Conservation (phyloP, 2,888 invertebrate species). For the Synanthedon tipuliformis region DNA sequence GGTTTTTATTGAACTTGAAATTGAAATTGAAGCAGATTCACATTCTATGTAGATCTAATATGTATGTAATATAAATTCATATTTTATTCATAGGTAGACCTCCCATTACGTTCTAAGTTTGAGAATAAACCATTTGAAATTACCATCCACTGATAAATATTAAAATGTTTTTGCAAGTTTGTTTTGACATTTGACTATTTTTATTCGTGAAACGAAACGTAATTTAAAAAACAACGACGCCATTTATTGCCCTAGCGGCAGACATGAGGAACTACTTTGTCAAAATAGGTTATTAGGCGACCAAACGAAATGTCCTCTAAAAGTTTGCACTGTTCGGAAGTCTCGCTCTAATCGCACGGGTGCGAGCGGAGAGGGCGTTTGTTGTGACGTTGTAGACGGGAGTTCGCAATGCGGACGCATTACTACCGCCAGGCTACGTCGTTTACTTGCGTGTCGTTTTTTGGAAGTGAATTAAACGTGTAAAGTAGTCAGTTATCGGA, state of each 20-base stretch:
- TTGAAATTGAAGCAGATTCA: too few relatives aligned
- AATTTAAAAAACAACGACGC: conserved; percentile 29
- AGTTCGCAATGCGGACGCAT: conserved; percentile 12
- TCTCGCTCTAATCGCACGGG: conserved; percentile 29
- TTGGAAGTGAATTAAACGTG: conserved; percentile 13
- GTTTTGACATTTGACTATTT: not conserved
- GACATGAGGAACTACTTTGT: conserved; percentile 58
- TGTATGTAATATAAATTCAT: too few relatives aligned
- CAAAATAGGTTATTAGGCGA: conserved; percentile 58
- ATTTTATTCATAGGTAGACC: too few relatives aligned
- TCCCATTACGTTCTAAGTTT: too few relatives aligned
- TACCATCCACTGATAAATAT: too few relatives aligned
- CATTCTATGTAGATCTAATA: too few relatives aligned
- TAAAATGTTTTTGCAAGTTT: not conserved
- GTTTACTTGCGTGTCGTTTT: conserved; percentile 41
- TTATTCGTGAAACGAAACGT: conserved; percentile 25
- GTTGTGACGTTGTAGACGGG: conserved; percentile 27
- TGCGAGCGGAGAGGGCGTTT: conserved; percentile 4
- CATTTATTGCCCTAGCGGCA: conserved; percentile 45
- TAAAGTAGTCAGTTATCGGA: conserved; percentile 11
- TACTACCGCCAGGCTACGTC: conserved; percentile 57
- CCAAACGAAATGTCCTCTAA: conserved; percentile 20
- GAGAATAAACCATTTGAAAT: too few relatives aligned
- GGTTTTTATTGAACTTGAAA: too few relatives aligned
- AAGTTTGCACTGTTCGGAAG: conserved; percentile 15